Percentiles rank a stretch among this genome's conserved stretches.
These are phyloP conservation scores for Dyspetes luteomarginatus DNA, from an alignment of 2,888 invertebrate genomes.

Conservation along the genomic window DNA sequence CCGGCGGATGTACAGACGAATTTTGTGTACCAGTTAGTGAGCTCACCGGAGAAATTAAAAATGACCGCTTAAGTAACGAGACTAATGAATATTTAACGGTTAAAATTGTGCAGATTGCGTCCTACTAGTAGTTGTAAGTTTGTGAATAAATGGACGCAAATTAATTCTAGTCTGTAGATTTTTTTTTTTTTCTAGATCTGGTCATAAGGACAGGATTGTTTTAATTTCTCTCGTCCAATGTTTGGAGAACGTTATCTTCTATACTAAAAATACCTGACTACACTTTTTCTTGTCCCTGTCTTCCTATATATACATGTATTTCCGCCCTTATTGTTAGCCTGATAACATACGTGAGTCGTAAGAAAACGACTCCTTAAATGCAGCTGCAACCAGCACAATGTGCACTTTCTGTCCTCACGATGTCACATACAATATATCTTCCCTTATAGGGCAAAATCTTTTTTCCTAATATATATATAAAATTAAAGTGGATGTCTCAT, in stretches of 20 bases:
- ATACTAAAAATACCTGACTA: not conserved
- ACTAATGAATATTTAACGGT: not conserved
- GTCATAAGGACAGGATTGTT: conserved; percentile 9
- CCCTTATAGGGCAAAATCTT: no score
- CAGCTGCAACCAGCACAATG: no score
- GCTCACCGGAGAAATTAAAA: conserved; percentile 24
- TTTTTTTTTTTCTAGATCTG: not conserved
- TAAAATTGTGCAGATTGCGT: not conserved
- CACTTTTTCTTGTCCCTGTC: not conserved
- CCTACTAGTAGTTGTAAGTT: not conserved
- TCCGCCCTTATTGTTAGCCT: no score
- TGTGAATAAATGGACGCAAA: not conserved
- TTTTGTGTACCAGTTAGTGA: conserved; percentile 19
- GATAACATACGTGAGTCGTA: no score
- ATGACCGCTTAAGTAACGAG: not conserved
- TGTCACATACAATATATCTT: no score
- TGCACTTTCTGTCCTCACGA: no score
- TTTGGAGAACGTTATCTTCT: conserved; percentile 42
- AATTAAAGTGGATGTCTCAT: no score
- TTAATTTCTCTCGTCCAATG: conserved; percentile 15
- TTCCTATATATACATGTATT: not conserved
- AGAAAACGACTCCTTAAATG: no score
- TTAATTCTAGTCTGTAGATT: not conserved
- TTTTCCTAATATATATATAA: no score
- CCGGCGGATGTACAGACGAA: not conserved